Percentiles rank a stretch among this genome's conserved stretches.
Evolutionary conservation across 2,113 vertebrate species (phyloP).

Genomic region (Spea multiplicata): DNA sequence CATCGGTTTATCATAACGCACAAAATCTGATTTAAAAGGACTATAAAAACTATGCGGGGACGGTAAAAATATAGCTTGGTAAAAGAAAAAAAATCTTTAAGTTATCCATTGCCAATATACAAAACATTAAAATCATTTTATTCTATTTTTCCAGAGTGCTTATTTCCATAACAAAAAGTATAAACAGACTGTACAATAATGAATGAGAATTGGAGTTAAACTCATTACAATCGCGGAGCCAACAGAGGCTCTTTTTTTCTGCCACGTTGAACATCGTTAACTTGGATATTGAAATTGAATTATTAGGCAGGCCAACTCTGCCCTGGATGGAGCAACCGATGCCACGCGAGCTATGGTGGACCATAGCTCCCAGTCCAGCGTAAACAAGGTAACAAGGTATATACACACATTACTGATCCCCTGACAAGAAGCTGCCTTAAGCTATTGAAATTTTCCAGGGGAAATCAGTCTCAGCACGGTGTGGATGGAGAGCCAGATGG

Average conservation of each 20-base stretch:
- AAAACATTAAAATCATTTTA: constrained; percentile 53
- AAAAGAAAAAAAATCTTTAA: constrained; percentile 54
- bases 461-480: constrained; percentile 54
- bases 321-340: not conserved
- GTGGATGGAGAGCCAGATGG: constrained; percentile 26
- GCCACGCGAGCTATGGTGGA: not conserved
- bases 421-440: constrained; percentile 55
- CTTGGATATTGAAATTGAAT: not conserved
- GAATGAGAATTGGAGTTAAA: constrained; percentile 63
- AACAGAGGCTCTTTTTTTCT: constrained; percentile 54
- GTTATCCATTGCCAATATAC: constrained; percentile 61
- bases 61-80: constrained; percentile 60
- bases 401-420: constrained; percentile 43
- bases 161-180: constrained; percentile 68
- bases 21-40: constrained; percentile 66
- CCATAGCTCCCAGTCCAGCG: not conserved
- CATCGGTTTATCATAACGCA: constrained; percentile 62
- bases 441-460: constrained; percentile 53
- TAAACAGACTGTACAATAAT: constrained; percentile 71
- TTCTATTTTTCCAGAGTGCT: constrained; percentile 54
- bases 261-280: not conserved
- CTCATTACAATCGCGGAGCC: constrained; percentile 49
- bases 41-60: constrained; percentile 60
- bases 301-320: not conserved
- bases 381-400: not conserved